Evolutionary conservation across 30 jellyfish, hydroid and myxozoan genomes (phyloP).

Genomic region (Cassiopea andromeda): DNA sequence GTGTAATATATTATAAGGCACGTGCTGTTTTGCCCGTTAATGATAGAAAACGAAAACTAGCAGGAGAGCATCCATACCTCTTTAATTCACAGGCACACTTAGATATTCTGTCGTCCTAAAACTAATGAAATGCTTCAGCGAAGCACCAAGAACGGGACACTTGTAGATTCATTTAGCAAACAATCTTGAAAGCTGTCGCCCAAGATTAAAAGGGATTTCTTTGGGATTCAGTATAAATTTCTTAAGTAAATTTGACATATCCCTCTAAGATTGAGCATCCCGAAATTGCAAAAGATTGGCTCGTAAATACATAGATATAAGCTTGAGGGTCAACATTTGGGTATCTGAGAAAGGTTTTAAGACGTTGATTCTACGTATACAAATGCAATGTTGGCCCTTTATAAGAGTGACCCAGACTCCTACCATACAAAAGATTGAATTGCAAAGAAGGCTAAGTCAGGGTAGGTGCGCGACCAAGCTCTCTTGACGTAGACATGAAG

Average conservation of each 20-base stretch:
- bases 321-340: background rate
- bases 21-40: too few species aligned
- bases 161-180: background rate
- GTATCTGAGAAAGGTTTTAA: background rate
- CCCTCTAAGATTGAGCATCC: background rate
- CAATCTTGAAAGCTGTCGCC: background rate
- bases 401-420: slow-evolving; percentile 7
- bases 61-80: too few species aligned
- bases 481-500: too few species aligned
- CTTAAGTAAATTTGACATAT: background rate
- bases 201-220: background rate
- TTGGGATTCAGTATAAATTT: background rate
- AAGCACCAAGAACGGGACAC: background rate
- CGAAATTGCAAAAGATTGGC: background rate
- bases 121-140: background rate
- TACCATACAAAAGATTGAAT: too few species aligned
- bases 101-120: background rate
- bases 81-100: background rate
- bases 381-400: background rate
- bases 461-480: too few species aligned
- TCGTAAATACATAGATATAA: background rate
- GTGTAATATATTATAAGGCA: too few species aligned
- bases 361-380: background rate
- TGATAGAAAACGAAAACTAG: too few species aligned
- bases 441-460: too few species aligned